phyloP scores from a whole-genome alignment of 2,113 vertebrate genomes.

The Columba livia region DNA sequence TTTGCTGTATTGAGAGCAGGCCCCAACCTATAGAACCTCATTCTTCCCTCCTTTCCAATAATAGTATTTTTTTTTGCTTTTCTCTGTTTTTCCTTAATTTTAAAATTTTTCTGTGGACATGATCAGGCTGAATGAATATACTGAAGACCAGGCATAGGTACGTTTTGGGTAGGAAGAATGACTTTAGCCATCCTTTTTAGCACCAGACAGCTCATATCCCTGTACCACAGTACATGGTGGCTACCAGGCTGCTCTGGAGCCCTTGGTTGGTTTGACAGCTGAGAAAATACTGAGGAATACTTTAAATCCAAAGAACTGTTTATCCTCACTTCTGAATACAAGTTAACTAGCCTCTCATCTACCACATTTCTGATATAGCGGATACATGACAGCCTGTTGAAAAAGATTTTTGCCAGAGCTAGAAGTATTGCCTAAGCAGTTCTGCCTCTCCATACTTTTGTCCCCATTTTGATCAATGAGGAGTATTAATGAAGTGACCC shows the following conservation, averaged over 20 bases:
- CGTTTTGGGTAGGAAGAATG: neutral
- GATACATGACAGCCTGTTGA: neutral
- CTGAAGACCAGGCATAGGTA: neutral
- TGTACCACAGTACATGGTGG: fast-evolving
- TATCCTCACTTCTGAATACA: neutral
- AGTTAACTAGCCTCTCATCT: neutral
- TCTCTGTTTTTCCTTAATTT: neutral
- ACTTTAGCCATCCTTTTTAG: neutral
- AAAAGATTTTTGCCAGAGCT: neutral
- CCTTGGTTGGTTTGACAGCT: neutral
- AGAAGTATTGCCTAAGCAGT: neutral
- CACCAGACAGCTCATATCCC: neutral
- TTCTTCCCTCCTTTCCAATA: neutral
- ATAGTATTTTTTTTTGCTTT: neutral
- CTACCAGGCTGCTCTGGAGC: neutral
- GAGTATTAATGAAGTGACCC: neutral
- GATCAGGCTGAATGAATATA: neutral
- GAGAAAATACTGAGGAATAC: neutral
- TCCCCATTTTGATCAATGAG: neutral
- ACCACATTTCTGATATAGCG: neutral
- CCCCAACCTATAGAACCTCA: neutral
- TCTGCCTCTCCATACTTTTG: neutral
- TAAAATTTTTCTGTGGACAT: neutral
- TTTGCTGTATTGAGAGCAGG: neutral
- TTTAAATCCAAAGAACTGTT: neutral